A percentile compares a stretch with the other conserved stretches of the same genome.
Conservation (phyloP, 2,797 vertebrate species). For the Hylomyscus alleni region DNA sequence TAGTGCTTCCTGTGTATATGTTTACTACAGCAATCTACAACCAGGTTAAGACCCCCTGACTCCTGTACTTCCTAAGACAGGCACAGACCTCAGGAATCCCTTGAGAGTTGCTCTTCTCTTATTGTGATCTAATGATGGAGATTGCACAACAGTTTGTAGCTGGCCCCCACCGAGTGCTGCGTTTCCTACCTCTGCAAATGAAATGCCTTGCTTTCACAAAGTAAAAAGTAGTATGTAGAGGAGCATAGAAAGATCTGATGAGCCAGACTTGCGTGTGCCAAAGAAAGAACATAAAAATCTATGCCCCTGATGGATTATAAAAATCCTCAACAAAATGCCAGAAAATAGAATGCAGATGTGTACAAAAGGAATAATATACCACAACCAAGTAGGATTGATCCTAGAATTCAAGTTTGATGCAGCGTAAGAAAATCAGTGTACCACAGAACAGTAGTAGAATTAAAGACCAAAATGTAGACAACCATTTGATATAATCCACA, state of each 20-base stretch:
- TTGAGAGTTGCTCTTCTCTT: neutral
- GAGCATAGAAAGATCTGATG: neutral
- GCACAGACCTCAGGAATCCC: neutral
- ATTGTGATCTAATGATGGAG: neutral
- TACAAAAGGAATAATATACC: neutral
- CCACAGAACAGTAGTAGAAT: neutral
- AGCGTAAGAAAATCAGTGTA: neutral
- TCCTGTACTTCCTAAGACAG: neutral
- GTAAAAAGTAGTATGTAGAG: neutral
- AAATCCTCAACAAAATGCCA: conserved; percentile 2
- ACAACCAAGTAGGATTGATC: neutral
- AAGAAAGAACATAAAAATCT: neutral
- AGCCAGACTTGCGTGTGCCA: neutral
- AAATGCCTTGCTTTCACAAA: neutral
- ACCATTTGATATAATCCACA: neutral
- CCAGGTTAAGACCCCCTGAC: neutral
- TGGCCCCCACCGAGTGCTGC: neutral
- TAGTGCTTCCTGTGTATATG: neutral
- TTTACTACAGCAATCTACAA: neutral
- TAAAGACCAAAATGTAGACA: neutral
- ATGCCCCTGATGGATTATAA: neutral
- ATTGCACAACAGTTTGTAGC: neutral
- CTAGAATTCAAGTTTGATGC: neutral
- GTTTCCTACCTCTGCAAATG: neutral
- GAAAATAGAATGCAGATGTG: neutral